Conservation (phyloP, 2,113 vertebrate genomes). For the Oreotrochilus melanogaster region DNA sequence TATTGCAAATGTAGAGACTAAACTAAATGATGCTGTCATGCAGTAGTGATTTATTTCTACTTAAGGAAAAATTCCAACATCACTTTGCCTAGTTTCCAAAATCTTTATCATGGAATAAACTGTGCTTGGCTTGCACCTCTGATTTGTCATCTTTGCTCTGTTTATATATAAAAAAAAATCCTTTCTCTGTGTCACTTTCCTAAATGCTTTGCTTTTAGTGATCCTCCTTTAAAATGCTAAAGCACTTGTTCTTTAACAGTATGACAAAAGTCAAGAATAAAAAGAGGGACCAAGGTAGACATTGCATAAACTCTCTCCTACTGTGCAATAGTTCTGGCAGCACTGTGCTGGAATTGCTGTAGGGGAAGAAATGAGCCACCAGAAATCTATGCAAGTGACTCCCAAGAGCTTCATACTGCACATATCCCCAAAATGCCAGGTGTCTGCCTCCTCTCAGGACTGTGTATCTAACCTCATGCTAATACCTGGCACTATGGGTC, state of each 20-base stretch:
- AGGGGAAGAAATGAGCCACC: neutral
- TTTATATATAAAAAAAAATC: neutral
- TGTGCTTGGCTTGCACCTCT: neutral
- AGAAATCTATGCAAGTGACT: neutral
- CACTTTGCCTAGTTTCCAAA: neutral
- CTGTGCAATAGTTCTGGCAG: neutral
- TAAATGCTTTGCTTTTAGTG: neutral
- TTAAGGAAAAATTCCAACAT: neutral
- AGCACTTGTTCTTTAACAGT: neutral
- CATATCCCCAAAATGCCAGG: neutral
- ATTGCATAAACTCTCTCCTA: neutral
- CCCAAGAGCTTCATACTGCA: neutral
- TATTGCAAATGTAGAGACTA: neutral
- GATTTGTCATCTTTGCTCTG: neutral
- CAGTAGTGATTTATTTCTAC: conserved; percentile 6
- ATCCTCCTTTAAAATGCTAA: neutral
- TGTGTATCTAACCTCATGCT: neutral
- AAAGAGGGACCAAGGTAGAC: neutral
- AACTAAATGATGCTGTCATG: neutral
- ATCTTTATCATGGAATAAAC: neutral
- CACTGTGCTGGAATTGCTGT: neutral
- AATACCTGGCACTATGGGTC: neutral
- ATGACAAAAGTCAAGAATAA: neutral
- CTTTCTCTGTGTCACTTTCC: neutral
- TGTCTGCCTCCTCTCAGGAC: neutral